Percentiles rank a stretch among this genome's conserved stretches.
phyloP scores from a whole-genome alignment of 2,113 vertebrate species.

The Cercocebus atys region DNA sequence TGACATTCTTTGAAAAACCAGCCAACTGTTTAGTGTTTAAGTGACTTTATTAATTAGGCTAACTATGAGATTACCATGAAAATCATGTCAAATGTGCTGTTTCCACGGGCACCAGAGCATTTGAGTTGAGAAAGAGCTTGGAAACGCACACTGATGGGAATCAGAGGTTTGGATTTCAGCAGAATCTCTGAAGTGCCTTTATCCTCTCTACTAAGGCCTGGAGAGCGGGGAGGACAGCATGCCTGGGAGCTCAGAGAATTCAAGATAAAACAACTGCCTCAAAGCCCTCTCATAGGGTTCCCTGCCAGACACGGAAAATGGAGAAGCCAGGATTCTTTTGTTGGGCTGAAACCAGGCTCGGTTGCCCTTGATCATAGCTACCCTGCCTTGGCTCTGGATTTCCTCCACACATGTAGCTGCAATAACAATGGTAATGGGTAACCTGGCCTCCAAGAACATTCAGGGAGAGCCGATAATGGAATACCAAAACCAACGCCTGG shows the following conservation, averaged over 20 bases:
- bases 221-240: neutral
- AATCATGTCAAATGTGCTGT: neutral
- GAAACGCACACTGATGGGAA: neutral
- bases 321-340: neutral
- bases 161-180: neutral
- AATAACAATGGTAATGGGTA: neutral
- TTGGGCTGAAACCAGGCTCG: neutral
- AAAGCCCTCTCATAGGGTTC: neutral
- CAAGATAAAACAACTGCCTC: neutral
- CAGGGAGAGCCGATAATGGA: neutral
- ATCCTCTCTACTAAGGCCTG: neutral
- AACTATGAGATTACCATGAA: neutral
- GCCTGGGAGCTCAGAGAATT: neutral
- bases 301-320: neutral
- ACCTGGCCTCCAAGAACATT: neutral
- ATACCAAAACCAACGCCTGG: neutral
- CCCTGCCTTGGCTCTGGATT: neutral
- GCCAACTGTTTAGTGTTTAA: neutral
- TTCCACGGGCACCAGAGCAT: neutral
- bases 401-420: neutral
- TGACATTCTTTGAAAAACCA: neutral
- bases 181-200: neutral
- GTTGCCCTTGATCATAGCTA: neutral
- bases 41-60: slow-evolving; percentile 37
- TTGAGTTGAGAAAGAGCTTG: neutral